Base-by-base conservation (phyloP, 1,140 invertebrate species). In the Lordiphosa clarofinis region DNA sequence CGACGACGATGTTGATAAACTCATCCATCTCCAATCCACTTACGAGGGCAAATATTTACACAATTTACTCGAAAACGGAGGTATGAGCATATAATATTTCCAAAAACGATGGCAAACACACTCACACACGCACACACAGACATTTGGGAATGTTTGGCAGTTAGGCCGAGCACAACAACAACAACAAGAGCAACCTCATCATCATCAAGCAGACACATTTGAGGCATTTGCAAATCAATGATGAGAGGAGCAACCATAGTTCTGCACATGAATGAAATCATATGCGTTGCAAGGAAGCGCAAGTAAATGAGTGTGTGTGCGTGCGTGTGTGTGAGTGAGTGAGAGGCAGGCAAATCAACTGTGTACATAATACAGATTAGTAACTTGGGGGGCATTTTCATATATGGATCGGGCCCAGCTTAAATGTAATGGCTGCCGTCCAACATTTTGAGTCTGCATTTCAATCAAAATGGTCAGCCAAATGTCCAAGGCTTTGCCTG, bases 71-170 rank as follows among this genome's bases (percentile, higher is more conserved):
- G 86, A 88, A 81, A 88, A 84, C 86, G 81, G 86, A 87, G 86
- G 86, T 88, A 88, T 88, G 86, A 88, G 86, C 86, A 88, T 88
- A 88, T 88, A 88, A 88, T 88, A 88, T 88, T 88, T 88, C 86
- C 86, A 86, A 86, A 86, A 86, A 86, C 73, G 73, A 76, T 84
- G 72, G 74, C 67, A 87, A 87, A 86, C 68, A 86, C 66, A 73
- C 73, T 74, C 56, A 62, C 70, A 64, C 36, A 52, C 37, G 43
- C 46, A 53, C 47, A 54, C 38, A 67, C 49, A 40, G 19, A 39
- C 39, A 56, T 55, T 59, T 55, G 42, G 35, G 54, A 76, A 84
- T 84, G 63, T 84, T 78, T 84, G 79, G 65, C 69, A 66, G 78
- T 73, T 78, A 84, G 78, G 76, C 76, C 54, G 49, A 73, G 78